Conservation (phyloP, 2,797 vertebrate species). For the Loris lydekkerianus region DNA sequence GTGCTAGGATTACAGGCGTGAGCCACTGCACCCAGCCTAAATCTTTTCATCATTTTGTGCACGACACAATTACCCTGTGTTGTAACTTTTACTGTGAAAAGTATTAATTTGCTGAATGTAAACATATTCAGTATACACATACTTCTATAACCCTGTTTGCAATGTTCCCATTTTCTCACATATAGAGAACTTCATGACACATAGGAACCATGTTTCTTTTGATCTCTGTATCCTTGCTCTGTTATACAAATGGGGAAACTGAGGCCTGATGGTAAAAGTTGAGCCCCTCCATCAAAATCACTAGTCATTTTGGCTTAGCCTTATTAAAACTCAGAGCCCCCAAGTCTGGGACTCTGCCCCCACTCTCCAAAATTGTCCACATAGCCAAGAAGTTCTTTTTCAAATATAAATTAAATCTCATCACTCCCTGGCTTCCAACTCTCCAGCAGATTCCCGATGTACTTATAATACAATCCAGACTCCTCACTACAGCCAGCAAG, state of each 20-base stretch:
- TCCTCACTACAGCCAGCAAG: background rate
- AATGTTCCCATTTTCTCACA: conserved; percentile 20
- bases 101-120: background rate
- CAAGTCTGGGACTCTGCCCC: background rate
- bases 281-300: background rate
- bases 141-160: background rate
- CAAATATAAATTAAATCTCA: background rate
- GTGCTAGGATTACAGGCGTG: too few relatives aligned
- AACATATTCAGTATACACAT: background rate
- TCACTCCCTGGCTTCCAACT: background rate
- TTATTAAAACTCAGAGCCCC: background rate
- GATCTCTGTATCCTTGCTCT: background rate
- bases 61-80: background rate
- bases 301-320: background rate
- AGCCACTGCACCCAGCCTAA: background rate
- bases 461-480: background rate
- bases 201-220: background rate
- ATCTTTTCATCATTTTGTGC: background rate
- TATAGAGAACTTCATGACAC: background rate
- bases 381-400: background rate
- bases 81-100: background rate
- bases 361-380: too few relatives aligned
- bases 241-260: background rate
- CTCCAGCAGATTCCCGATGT: background rate
- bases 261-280: background rate